Base-by-base conservation (phyloP, 2,113 vertebrate species). In the Parus major region DNA sequence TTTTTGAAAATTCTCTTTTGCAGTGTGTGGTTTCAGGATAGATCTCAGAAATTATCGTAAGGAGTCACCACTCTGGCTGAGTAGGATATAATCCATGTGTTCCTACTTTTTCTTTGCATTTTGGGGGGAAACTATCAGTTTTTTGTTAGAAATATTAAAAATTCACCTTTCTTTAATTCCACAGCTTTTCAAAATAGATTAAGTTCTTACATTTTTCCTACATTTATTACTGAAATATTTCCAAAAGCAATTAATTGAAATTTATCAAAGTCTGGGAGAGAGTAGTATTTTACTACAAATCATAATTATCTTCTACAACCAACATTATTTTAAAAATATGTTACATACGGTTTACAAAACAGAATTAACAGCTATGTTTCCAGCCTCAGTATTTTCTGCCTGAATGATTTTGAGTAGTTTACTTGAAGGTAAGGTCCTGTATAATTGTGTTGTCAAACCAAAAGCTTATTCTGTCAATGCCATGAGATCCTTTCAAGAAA, bases 121-220 rank as follows among this genome's bases (percentile, higher is more conserved):
- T 22, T 36, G 41, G 0, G 1, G 21, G 14, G 29, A 81, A 78
- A 55, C 1, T 5, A 28, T 7, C 1, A 9, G 4, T 59, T 53
- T 39, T 73, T 35, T 63, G 3, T 53, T 35, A 33, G 81, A 88
- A 86, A 65, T 13, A 35, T 8, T 0, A 36, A 55, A 46, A 66
- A 4, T 6, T 44, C 10, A 39, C 15, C 16, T 46, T 87, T 53
- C 22, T 81, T 59, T 57, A 84, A 55, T 63, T 66, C 22, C 23
- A 46, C 12, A 33, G 5, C 4, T 19, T 70, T 41, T 59, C 47
- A 7, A 68, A 86, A 60, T 8, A 66, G 10, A 41, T 42, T 70
- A 24, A 29, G 11, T 41, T 64, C 9, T 60, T 80, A 7, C 10
- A 22, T 56, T 91, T 84, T 89, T 56, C 12, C 24, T 42, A 1